Evolutionary conservation across 2,888 invertebrate genomes (phyloP).

Genomic region (Eretmocerus hayati): DNA sequence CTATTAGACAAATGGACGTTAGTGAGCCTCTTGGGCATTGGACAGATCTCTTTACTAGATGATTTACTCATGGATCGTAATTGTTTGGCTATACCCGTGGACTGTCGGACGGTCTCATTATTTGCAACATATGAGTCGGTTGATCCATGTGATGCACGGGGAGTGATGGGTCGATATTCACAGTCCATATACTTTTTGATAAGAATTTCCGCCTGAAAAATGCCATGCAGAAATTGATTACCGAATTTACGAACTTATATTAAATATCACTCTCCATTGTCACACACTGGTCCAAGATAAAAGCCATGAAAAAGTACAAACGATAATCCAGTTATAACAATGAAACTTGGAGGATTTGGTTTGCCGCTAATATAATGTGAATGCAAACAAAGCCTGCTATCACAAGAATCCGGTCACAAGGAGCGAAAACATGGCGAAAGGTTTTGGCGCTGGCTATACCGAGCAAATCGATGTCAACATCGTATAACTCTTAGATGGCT

Average conservation of each 20-base stretch:
- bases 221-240: not conserved
- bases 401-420: too few relatives aligned
- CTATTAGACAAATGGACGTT: conserved; percentile 50
- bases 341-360: too few relatives aligned
- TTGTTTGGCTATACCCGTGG: conserved; percentile 71
- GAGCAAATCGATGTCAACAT: too few relatives aligned
- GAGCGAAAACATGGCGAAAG: too few relatives aligned
- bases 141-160: conserved; percentile 41
- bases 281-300: too few relatives aligned
- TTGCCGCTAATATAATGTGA: too few relatives aligned
- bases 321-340: too few relatives aligned
- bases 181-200: conserved; percentile 63
- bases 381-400: too few relatives aligned
- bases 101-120: conserved; percentile 61
- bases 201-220: conserved; percentile 46
- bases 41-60: conserved; percentile 63
- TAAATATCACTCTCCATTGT: too few relatives aligned
- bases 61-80: conserved; percentile 73
- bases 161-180: conserved; percentile 40
- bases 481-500: too few relatives aligned
- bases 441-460: too few relatives aligned
- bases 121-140: conserved; percentile 39
- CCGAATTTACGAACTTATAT: not conserved
- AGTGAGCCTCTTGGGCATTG: conserved; percentile 50
- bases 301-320: too few relatives aligned